These are phyloP conservation scores for Opisthograptis luteolata DNA, from an alignment of 2,888 invertebrate genomes.

Conservation along the genomic window DNA sequence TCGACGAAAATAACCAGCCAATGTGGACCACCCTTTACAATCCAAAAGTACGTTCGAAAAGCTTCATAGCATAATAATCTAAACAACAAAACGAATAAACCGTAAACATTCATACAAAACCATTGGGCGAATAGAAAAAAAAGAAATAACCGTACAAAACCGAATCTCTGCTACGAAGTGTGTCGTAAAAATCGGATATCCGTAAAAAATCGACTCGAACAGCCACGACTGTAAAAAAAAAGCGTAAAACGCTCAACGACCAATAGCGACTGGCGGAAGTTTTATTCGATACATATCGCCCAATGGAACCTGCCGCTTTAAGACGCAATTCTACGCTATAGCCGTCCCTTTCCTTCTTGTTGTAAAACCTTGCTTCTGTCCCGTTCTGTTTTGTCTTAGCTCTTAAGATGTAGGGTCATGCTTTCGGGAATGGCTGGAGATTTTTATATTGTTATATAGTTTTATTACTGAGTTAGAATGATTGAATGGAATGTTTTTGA, in stretches of 20 bases:
- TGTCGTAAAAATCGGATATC: constrained; percentile 66
- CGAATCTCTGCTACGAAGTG: constrained; percentile 59
- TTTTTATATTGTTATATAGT: constrained; percentile 6
- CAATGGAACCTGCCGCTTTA: constrained; percentile 52
- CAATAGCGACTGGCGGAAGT: constrained; percentile 48
- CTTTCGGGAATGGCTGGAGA: constrained; percentile 4
- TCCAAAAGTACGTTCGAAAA: constrained; percentile 24
- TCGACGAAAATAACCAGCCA: background rate
- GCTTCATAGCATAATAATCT: constrained; percentile 31
- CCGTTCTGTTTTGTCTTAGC: constrained; percentile 21
- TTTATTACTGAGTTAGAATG: constrained; percentile 22
- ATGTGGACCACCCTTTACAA: constrained; percentile 11
- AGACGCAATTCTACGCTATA: constrained; percentile 36
- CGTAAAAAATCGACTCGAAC: constrained; percentile 48
- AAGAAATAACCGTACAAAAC: constrained; percentile 43
- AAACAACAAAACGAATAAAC: constrained; percentile 47
- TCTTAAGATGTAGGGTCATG: constrained; percentile 14
- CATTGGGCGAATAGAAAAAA: no score
- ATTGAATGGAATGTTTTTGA: constrained; percentile 21
- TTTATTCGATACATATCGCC: constrained; percentile 59
- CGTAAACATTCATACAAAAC: constrained; percentile 45
- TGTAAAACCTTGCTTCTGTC: constrained; percentile 8
- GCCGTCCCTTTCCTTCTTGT: constrained; percentile 37
- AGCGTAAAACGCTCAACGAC: constrained; percentile 41
- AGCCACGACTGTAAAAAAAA: constrained; percentile 39